phyloP scores from a whole-genome alignment of 2,113 vertebrate genomes.

The Opisthocomus hoazin region DNA sequence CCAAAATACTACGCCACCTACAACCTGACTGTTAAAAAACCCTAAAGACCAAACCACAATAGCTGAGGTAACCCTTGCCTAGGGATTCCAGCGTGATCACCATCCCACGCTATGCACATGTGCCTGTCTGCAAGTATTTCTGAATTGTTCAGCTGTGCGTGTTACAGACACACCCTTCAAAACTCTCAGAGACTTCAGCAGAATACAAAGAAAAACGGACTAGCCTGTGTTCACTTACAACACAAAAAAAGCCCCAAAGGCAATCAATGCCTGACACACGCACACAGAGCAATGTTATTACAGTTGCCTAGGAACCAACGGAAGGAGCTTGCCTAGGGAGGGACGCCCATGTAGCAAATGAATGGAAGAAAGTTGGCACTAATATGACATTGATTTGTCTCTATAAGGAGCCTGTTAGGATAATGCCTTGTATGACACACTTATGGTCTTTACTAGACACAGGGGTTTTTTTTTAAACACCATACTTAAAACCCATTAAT shows the following conservation, averaged over 20 bases:
- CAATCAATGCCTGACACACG: slow-evolving; percentile 26
- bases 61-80: background rate
- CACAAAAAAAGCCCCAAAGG: slow-evolving; percentile 47
- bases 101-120: background rate
- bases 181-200: slow-evolving; percentile 22
- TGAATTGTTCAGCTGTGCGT: slow-evolving; percentile 11
- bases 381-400: background rate
- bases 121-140: background rate
- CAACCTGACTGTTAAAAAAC: background rate
- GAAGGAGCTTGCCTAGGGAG: background rate
- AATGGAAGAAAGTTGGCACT: slow-evolving; percentile 31
- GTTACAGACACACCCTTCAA: background rate
- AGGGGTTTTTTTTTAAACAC: background rate
- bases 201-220: slow-evolving; percentile 21
- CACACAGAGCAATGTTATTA: slow-evolving; percentile 11
- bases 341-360: background rate
- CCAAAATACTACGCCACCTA: background rate
- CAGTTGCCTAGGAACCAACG: slow-evolving; percentile 38
- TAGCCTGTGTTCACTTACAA: slow-evolving; percentile 18
- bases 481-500: background rate
- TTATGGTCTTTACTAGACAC: background rate
- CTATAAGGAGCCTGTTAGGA: background rate
- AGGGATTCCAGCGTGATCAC: background rate
- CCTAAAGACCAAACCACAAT: background rate
- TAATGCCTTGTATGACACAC: background rate